These are phyloP conservation scores for Heterohyrax brucei DNA, from an alignment of 2,797 vertebrate species.

Conservation along the genomic window DNA sequence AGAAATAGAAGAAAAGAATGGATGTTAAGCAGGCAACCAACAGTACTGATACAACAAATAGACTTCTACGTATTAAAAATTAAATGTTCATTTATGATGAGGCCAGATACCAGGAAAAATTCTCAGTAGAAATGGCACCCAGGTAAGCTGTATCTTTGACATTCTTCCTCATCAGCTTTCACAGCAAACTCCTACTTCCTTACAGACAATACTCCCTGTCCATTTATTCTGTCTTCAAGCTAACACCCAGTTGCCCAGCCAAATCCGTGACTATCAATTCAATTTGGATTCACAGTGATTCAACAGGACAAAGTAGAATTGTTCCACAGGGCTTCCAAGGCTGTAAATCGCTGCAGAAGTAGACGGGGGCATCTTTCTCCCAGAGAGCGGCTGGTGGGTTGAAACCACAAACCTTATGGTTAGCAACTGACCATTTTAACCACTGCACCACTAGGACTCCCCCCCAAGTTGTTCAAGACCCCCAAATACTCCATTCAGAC, in stretches of 20 bases:
- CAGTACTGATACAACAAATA: not conserved
- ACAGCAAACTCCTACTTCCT: not conserved
- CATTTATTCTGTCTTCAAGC: not conserved
- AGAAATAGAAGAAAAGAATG: not conserved
- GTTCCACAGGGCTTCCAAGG: no score
- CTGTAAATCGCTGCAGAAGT: no score
- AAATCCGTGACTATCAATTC: no score
- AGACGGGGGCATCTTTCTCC: no score
- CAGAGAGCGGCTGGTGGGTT: no score
- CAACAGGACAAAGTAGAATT: no score
- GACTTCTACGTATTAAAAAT: not conserved
- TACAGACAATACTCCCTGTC: not conserved
- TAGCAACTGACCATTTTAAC: no score
- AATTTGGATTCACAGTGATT: no score
- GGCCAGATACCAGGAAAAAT: not conserved
- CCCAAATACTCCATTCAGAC: not conserved
- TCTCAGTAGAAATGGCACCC: not conserved
- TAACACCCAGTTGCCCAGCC: not conserved
- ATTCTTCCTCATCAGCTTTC: not conserved
- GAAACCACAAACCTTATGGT: no score
- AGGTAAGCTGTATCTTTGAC: not conserved
- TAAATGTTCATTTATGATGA: not conserved
- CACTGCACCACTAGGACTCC: no score
- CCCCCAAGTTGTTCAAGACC: not conserved
- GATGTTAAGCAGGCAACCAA: not conserved